Conservation (phyloP, 1,140 invertebrate genomes). For the Panagrolaimus sp. region DNA sequence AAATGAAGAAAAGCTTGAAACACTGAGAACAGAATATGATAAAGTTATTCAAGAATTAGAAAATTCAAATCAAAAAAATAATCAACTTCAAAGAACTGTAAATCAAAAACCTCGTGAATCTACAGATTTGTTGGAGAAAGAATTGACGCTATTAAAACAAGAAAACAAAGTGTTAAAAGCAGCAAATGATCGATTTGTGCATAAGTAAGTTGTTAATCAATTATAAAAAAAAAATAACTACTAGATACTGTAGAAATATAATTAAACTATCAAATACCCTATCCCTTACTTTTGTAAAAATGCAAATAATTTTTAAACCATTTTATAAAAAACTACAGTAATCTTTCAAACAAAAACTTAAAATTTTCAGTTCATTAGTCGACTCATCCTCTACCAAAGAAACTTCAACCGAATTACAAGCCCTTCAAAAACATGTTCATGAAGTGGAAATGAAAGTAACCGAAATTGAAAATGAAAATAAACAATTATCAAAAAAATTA, state of each 20-base stretch:
- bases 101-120: background rate
- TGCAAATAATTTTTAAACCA: no score
- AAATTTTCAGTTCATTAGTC: background rate
- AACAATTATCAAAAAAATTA: background rate
- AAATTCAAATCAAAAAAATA: no score
- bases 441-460: background rate
- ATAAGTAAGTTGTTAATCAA: slow-evolving; percentile 30
- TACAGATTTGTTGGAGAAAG: slow-evolving; percentile 29
- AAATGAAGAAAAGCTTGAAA: slow-evolving; percentile 17
- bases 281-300: no score
- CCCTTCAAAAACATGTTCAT: background rate
- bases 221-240: no score
- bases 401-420: slow-evolving; percentile 4
- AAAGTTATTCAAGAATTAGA: no score
- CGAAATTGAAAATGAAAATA: slow-evolving; percentile 5
- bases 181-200: slow-evolving; percentile 39
- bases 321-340: no score
- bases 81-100: no score
- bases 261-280: no score
- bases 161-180: slow-evolving; percentile 33
- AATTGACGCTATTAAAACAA: slow-evolving; percentile 32
- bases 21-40: no score
- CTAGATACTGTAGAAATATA: no score
- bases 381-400: slow-evolving; percentile 3
- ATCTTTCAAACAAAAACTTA: no score